Conservation (phyloP, 1,140 invertebrate genomes). For the Drosophila truncata region DNA sequence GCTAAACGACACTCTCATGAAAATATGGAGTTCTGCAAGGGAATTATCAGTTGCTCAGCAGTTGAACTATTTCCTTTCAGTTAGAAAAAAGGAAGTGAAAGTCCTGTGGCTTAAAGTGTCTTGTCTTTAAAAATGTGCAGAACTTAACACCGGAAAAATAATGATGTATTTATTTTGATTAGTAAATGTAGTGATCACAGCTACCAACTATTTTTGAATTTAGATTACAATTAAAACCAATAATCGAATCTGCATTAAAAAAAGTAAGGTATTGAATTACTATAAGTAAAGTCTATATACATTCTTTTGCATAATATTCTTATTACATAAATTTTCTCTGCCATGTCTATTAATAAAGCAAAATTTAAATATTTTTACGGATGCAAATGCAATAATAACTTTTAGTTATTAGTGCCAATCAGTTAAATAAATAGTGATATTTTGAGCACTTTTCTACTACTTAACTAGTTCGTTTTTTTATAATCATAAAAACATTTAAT, state of each 20-base stretch:
- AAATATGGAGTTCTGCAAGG: neutral
- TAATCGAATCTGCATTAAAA: too few species aligned
- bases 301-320: too few species aligned
- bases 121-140: neutral
- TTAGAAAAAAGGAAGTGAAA: neutral
- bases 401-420: neutral
- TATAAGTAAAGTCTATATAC: too few species aligned
- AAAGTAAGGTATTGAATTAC: too few species aligned
- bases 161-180: neutral
- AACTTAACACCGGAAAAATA: neutral
- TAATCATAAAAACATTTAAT: neutral
- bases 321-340: too few species aligned
- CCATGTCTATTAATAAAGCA: too few species aligned
- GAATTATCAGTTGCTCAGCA: neutral
- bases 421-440: neutral
- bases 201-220: neutral
- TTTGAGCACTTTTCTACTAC: neutral
- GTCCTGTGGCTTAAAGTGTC: neutral
- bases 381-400: too few species aligned
- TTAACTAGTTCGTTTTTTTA: neutral
- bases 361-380: too few species aligned
- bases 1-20: conserved; percentile 13
- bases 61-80: neutral
- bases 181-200: neutral
- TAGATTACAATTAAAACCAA: too few species aligned